Conservation (phyloP, 2,888 invertebrate genomes). For the Drosophila buzzatii region DNA sequence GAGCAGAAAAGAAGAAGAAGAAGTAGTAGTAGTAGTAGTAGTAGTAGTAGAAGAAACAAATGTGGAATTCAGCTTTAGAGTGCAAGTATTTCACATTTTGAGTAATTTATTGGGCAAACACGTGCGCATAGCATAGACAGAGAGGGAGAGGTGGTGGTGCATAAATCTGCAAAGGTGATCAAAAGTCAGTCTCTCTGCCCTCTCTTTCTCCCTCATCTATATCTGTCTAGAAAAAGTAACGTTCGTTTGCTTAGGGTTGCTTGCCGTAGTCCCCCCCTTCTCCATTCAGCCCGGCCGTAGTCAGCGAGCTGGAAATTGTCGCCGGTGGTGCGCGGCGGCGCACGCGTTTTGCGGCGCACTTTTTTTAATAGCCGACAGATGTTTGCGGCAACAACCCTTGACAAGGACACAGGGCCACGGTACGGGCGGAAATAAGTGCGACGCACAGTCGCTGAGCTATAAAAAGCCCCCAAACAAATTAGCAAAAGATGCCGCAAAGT, state of each 20-base stretch:
- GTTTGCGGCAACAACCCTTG: constrained; percentile 79
- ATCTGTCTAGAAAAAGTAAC: constrained; percentile 61
- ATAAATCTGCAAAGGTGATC: constrained; percentile 35
- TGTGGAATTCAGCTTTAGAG: constrained; percentile 27
- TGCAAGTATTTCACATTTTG: constrained; percentile 49
- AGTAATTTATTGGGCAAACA: constrained; percentile 64
- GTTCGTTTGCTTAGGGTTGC: constrained; percentile 62
- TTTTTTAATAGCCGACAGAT: constrained; percentile 84
- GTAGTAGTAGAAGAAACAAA: constrained; percentile 15
- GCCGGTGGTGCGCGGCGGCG: constrained; percentile 61
- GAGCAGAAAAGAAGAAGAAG: constrained; percentile 65
- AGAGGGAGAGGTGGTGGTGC: not conserved
- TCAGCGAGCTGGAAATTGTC: constrained; percentile 72
- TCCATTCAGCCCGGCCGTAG: constrained; percentile 10
- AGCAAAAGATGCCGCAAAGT: constrained; percentile 57
- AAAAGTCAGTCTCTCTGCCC: constrained; percentile 6
- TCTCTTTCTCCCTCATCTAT: not conserved
- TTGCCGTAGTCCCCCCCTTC: constrained; percentile 26
- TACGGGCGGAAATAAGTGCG: constrained; percentile 63
- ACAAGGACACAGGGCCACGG: constrained; percentile 60
- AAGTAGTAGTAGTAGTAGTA: constrained; percentile 19
- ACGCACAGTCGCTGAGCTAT: constrained; percentile 52
- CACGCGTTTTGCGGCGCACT: constrained; percentile 72
- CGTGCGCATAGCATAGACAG: constrained; percentile 43
- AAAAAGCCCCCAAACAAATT: constrained; percentile 77